Conservation (phyloP, 2,113 vertebrate genomes). For the Felis chaus region DNA sequence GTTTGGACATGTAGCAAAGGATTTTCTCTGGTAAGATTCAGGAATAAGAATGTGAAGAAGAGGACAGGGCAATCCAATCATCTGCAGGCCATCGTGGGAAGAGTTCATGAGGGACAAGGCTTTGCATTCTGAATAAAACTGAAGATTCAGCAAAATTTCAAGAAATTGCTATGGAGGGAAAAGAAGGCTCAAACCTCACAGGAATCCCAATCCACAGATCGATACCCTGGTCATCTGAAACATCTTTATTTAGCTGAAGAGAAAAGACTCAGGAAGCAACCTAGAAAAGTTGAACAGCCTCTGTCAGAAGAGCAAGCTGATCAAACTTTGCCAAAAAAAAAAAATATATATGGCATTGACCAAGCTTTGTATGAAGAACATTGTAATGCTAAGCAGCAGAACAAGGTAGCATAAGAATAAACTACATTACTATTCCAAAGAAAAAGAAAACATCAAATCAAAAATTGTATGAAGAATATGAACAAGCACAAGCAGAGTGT, state of each 20-base stretch:
- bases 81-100: too few species aligned
- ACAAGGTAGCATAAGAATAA: background rate
- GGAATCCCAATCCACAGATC: slow-evolving; percentile 83
- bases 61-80: too few species aligned
- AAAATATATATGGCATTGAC: background rate
- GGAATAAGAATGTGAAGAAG: too few species aligned
- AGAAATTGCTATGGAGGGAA: slow-evolving; percentile 88
- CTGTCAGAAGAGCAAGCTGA: background rate
- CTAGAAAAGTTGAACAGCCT: slow-evolving; percentile 73
- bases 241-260: slow-evolving; percentile 96
- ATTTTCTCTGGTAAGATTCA: too few species aligned
- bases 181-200: slow-evolving; percentile 68
- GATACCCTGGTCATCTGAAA: slow-evolving; percentile 94
- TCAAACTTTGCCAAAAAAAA: slow-evolving; percentile 25
- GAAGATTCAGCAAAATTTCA: slow-evolving; percentile 91
- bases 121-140: slow-evolving; percentile 94
- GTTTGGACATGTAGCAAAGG: too few species aligned
- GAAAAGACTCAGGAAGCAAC: slow-evolving; percentile 86
- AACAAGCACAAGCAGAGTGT: slow-evolving; percentile 85
- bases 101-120: slow-evolving; percentile 86
- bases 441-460: slow-evolving; percentile 92
- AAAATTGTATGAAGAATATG: slow-evolving; percentile 94
- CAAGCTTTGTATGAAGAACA: slow-evolving; percentile 56
- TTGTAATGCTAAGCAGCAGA: slow-evolving; percentile 40
- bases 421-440: slow-evolving; percentile 81